Conservation (phyloP, 2,888 invertebrate genomes). For the Dicycla oo region DNA sequence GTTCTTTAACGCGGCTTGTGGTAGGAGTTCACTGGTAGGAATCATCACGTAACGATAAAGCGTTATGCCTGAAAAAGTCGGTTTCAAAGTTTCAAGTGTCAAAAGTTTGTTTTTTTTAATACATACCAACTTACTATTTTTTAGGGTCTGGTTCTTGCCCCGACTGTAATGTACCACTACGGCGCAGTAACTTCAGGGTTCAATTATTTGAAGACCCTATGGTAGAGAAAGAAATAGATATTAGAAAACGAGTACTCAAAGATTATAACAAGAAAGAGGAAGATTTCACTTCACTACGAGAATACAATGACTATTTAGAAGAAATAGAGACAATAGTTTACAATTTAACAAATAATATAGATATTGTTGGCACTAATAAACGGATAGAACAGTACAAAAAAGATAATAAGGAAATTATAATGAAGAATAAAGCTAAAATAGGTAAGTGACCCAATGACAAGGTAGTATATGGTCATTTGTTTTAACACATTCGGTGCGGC, state of each 20-base stretch:
- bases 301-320: conserved; percentile 99
- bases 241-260: conserved; percentile 95
- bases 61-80: too few relatives aligned
- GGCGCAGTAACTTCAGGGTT: conserved; percentile 97
- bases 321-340: conserved; percentile 97
- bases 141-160: conserved; percentile 98
- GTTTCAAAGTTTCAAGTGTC: too few relatives aligned
- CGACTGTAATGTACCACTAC: conserved; percentile 96
- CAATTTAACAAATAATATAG: conserved; percentile 97
- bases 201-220: conserved; percentile 99
- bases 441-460: conserved; percentile 76
- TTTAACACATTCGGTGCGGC: too few relatives aligned
- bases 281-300: conserved; percentile 95
- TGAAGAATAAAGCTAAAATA: conserved; percentile 94
- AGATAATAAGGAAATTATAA: conserved; percentile 96
- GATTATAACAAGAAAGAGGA: conserved; percentile 99
- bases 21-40: too few relatives aligned
- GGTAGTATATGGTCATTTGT: not conserved
- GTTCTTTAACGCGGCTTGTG: too few relatives aligned
- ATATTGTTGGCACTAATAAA: conserved; percentile 96
- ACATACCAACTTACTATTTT: conserved; percentile 82
- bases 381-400: conserved; percentile 97
- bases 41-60: too few relatives aligned
- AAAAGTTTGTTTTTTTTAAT: too few relatives aligned
- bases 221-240: conserved; percentile 99